Evolutionary conservation across 2,797 vertebrate species (phyloP), one percentile per base, ranked within the genome.

Genomic region (Telmatherina bonti): DNA sequence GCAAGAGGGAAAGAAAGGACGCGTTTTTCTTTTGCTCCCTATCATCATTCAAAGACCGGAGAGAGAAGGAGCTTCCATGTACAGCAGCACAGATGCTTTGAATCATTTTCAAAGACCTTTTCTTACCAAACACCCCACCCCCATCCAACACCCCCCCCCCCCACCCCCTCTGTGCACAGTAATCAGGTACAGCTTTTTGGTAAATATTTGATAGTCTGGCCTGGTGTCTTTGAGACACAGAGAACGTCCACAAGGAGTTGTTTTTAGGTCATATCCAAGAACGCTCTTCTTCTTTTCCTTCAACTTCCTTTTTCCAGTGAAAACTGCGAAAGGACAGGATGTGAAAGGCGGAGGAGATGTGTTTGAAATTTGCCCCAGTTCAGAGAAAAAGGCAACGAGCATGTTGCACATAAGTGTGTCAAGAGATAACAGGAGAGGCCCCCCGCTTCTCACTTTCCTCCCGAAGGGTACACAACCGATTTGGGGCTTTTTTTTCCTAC

Each of bases 161-260:
- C 60, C 22, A 22, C n/a, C 69, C 22, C 43, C 51, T 62, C 52
- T 47, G 16, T 16, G 53, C 70, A 38, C 78, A 72, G 68, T 69
- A 77, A 90, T 86, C 51, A 69, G 73, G 79, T 72, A 59, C 52
- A 82, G 82, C 83, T 78, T 87, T 81, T 79, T 53, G 73, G 88
- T 93, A 90, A 93, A 93, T 93, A 93, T 92, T 93, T 93, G 84
- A 94, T 92, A 67, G 74, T 58, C 38, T 15, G 81, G 82, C 74
- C 70, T 53, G 67, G 70, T 69, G 82, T 83, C 70, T 89, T 64
- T 84, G 79, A 82, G 71, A 85, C 84, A 75, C 24, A 54, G 55
- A 81, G 79, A 82, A 70, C 43, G 41, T 89, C 86, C 76, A 2
- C 26, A 5, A 85, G 78, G 88, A 88, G 73, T 78, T 92, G 81